These are phyloP conservation scores for Thalassarche chlororhynchos DNA, from an alignment of 2,113 vertebrate species.

Conservation along the genomic window DNA sequence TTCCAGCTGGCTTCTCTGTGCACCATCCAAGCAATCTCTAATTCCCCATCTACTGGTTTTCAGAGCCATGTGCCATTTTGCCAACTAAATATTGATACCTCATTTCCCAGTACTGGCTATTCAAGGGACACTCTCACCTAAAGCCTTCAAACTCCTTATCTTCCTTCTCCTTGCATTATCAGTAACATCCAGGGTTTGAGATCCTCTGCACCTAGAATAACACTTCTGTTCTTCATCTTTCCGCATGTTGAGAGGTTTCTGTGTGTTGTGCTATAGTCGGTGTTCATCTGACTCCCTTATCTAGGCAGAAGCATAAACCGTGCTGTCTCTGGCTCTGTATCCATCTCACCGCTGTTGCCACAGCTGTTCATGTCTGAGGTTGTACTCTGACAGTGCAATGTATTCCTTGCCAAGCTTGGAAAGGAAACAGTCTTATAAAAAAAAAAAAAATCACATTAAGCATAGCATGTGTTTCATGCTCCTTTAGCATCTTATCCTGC, in stretches of 20 bases:
- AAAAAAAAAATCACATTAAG: conserved; percentile 57
- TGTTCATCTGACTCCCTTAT: background rate
- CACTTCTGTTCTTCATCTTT: background rate
- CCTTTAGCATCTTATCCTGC: conserved; percentile 56
- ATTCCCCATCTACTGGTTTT: background rate
- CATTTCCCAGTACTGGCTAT: background rate
- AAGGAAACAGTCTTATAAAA: background rate
- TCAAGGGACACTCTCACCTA: background rate
- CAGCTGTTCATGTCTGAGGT: background rate
- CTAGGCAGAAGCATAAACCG: background rate
- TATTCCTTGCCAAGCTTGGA: background rate
- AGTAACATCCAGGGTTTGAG: background rate
- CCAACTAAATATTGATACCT: background rate
- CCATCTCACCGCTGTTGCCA: background rate
- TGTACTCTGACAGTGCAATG: background rate
- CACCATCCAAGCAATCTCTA: background rate
- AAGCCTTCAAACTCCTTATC: background rate
- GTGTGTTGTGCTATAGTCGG: background rate
- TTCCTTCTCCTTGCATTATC: background rate
- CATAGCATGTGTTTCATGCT: conserved; percentile 63
- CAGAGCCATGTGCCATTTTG: background rate
- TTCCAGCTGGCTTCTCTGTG: background rate
- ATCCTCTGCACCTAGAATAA: background rate
- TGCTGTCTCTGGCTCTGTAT: background rate
- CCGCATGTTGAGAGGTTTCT: background rate